Base-by-base conservation (phyloP, 2,888 invertebrate genomes). In the Sussaba pulchella region DNA sequence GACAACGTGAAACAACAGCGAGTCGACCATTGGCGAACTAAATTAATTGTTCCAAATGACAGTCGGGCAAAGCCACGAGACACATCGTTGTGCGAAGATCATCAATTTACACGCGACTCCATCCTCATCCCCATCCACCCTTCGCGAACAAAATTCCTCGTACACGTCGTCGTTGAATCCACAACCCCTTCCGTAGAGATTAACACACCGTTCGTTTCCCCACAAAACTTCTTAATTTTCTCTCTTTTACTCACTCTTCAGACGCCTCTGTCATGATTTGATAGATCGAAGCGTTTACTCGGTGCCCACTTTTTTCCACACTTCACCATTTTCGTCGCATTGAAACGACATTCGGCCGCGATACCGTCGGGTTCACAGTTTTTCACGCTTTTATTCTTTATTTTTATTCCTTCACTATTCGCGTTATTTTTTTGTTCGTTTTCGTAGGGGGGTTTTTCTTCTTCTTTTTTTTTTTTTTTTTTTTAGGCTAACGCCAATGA, bases 261-360 rank as follows among this genome's bases (percentile, higher is more conserved):
- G 95, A 96, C 95, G 95, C 95, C 95, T 96, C 97, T 96, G 96
- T 96, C 97, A 97, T 97, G 96, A 94, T 96, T 96, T 94, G 95
- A 95, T 93, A 95, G 95, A 94, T 94, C 94, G 94, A 95, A 95
- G 95, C 95, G 95, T 95, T 95, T 96, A 96, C 95, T 96, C 95
- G 94, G 95, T 94, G 95, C 95, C 95, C 95, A 95, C 95, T 94
- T 95, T 95, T 95, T 95, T 94, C 95, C 95, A 94, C 94, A 95
- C 95, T 95, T 95, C 95, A 95, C 95, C 96, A 96, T 96, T 96
- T 95, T 96, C 95, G 95, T 94, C 94, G 95, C 95, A 95, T 95
- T 89, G 90, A 89, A 89, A 89, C 89, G 87, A 90, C 90, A 91
- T 91, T 90, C 90, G 89, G 87, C 82, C 85, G 84, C 83, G 83